Base-by-base conservation (phyloP, 2,888 invertebrate genomes). In the Hydroisotoma schaefferi region DNA sequence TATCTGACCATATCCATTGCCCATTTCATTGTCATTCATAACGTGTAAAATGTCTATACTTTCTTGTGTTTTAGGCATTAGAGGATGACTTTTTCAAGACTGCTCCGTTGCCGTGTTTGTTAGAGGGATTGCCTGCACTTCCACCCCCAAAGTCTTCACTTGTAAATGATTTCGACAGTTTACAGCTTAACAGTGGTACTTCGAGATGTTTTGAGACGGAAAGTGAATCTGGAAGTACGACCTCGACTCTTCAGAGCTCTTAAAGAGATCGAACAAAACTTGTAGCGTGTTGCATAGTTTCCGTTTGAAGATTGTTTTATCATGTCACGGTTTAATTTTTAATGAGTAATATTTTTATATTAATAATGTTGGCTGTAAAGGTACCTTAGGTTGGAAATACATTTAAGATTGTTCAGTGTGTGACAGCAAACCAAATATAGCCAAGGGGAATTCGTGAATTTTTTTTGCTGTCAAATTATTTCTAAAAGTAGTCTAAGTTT, bases 21-120 rank as follows among this genome's bases (percentile, higher is more conserved):
- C 27, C 27, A 52, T 25, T 18, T 8, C 48, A 46, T 27, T 51
- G 26, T 22, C 18, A 23, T n/a, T 22, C 28, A 33, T 3, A 33
- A 1, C 18, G 43, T 51, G 47, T 44, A 37, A 38, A 56, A 29
- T 18, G 46, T 26, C 18, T 27, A 44, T 55, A 58, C 48, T 51
- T 48, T 10, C 44, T 40, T 57, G 40, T 56, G 27, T 56, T 63
- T 37, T 78, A 90, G 88, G 88, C 89, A 5, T 75, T 90, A 33
- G 78, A 81, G 48, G 87, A 90, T 75, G 78, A 78, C 18, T 91
- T 88, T 80, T 90, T 91, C 76, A 81, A 81, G 73, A 82, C 80
- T 1, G 80, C 81, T 61, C 90, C 90, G 0, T 77, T 82, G 26
- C 85, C 87, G 3, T 83, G 85, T 27, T 73, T 81, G 5, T 76